Evolutionary conservation across 2,888 invertebrate genomes (phyloP).

Genomic region (Dynastes tityus): DNA sequence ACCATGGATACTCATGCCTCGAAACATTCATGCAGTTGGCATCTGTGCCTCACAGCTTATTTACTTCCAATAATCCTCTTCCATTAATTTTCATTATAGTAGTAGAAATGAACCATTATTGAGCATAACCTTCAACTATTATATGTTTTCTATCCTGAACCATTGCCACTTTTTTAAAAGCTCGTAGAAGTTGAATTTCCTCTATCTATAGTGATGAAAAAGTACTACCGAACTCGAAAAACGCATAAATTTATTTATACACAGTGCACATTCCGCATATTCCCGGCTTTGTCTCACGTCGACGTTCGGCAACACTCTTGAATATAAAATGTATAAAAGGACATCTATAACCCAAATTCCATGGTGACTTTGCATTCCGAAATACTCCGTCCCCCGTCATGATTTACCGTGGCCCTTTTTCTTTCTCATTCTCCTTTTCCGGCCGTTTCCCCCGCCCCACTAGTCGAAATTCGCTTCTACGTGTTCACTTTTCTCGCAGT

Average conservation of each 20-base stretch:
- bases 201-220: slow-evolving; percentile 29
- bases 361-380: slow-evolving; percentile 62
- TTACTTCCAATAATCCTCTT: no score
- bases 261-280: slow-evolving; percentile 47
- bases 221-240: slow-evolving; percentile 21
- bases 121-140: no score
- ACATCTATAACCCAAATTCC: slow-evolving; percentile 64
- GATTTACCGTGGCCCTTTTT: slow-evolving; percentile 53
- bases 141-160: no score
- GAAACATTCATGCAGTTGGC: no score
- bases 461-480: slow-evolving; percentile 54
- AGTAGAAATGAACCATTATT: no score
- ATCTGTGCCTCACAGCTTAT: no score
- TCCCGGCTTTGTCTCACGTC: slow-evolving; percentile 58
- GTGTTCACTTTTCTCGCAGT: slow-evolving; percentile 30
- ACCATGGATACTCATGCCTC: no score
- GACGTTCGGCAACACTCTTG: slow-evolving; percentile 59
- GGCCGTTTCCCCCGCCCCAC: slow-evolving; percentile 51
- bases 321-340: slow-evolving; percentile 60
- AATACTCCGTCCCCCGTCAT: slow-evolving; percentile 60
- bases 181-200: slow-evolving; percentile 27
- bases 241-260: slow-evolving; percentile 48
- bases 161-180: background rate
- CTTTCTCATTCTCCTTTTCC: slow-evolving; percentile 30
- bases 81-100: no score